A percentile compares a stretch with the other conserved stretches of the same genome.
phyloP scores from a whole-genome alignment of 2,888 invertebrate genomes.

The Meliscaeva auricollis region DNA sequence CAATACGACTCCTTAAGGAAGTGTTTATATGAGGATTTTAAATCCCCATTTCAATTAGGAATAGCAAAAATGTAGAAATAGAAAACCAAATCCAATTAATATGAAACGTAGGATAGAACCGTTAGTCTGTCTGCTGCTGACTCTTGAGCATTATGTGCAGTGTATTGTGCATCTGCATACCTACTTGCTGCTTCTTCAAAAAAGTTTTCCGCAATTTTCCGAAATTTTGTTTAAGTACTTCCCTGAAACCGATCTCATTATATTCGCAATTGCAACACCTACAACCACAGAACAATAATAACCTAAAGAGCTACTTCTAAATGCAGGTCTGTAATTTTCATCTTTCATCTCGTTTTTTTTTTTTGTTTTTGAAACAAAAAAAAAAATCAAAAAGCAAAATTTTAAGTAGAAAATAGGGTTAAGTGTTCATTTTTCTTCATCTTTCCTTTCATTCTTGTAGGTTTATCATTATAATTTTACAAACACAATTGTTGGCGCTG shows the following conservation, averaged over 20 bases:
- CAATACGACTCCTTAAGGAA: too few species aligned
- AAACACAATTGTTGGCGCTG: constrained; percentile 15
- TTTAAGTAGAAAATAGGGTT: constrained; percentile 45
- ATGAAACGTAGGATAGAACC: too few species aligned
- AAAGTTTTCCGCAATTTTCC: not conserved
- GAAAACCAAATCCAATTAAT: too few species aligned
- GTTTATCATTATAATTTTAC: constrained; percentile 20
- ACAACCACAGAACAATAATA: not conserved
- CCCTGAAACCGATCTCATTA: not conserved
- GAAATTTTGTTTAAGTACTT: not conserved
- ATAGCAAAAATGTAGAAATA: too few species aligned
- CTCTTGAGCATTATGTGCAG: too few species aligned
- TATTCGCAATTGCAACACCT: constrained; percentile 12
- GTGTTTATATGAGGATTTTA: too few species aligned
- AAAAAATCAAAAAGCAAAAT: not conserved
- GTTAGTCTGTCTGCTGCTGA: too few species aligned
- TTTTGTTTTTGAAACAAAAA: not conserved
- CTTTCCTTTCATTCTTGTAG: not conserved
- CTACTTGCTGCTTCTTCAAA: not conserved
- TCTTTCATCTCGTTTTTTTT: too few species aligned
- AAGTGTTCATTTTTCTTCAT: constrained; percentile 24
- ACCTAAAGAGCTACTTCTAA: not conserved
- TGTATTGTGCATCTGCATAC: not conserved
- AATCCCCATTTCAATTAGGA: too few species aligned
- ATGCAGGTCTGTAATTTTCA: not conserved